These are phyloP conservation scores for Formica selysi DNA, from an alignment of 1,140 invertebrate species.

Conservation along the genomic window DNA sequence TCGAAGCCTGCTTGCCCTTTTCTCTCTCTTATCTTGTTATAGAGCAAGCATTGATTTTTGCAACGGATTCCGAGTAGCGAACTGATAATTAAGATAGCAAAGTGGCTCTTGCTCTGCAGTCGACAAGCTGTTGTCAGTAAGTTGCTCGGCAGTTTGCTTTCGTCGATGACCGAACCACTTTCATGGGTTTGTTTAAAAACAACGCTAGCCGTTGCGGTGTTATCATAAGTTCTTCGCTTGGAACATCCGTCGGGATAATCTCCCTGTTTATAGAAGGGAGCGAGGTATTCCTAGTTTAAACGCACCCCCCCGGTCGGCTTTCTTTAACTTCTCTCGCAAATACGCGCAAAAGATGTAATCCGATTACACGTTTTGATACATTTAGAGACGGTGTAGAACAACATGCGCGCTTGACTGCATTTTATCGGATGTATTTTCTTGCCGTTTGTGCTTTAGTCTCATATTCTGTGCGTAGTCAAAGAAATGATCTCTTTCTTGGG, in stretches of 20 bases:
- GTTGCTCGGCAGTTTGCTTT: conserved; percentile 35
- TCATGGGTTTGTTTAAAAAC: conserved; percentile 55
- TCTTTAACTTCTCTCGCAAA: conserved; percentile 54
- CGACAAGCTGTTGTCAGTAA: conserved; percentile 61
- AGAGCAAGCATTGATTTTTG: conserved; percentile 51
- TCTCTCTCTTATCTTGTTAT: background rate
- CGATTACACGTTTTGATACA: conserved; percentile 60
- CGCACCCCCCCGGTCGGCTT: conserved; percentile 18
- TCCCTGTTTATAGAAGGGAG: conserved; percentile 61
- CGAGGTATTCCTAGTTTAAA: conserved; percentile 57
- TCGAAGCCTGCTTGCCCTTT: background rate
- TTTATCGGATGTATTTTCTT: conserved; percentile 44
- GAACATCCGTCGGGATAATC: conserved; percentile 39
- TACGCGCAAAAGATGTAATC: conserved; percentile 51
- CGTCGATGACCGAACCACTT: conserved; percentile 45
- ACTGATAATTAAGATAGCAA: conserved; percentile 69
- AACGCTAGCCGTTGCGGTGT: conserved; percentile 37
- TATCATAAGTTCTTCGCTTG: conserved; percentile 58
- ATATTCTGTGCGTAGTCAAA: background rate
- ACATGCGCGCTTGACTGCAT: conserved; percentile 38
- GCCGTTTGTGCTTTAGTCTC: conserved; percentile 15
- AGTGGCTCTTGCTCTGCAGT: conserved; percentile 54
- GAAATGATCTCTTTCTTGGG: background rate
- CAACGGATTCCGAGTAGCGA: conserved; percentile 16
- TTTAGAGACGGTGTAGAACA: conserved; percentile 49